phyloP scores from a whole-genome alignment of 2,888 invertebrate genomes.

The Sericinus montela region DNA sequence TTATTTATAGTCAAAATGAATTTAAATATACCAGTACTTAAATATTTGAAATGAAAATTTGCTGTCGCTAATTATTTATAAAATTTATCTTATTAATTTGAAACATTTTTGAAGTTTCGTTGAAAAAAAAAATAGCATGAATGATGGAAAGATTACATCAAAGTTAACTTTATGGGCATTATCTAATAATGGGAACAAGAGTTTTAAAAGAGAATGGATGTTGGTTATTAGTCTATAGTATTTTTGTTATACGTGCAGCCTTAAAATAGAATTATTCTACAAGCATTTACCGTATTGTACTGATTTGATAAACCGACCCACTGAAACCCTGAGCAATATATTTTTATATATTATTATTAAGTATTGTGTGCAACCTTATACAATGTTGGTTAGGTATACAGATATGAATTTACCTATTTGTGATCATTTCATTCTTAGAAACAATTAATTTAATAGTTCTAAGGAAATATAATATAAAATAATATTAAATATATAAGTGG shows the following conservation, averaged over 20 bases:
- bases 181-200: conserved; percentile 42
- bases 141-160: conserved; percentile 6
- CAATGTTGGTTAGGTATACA: conserved; percentile 65
- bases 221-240: conserved; percentile 24
- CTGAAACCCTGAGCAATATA: conserved; percentile 76
- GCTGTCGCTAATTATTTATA: conserved; percentile 20
- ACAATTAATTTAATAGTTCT: conserved; percentile 52
- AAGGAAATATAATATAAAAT: conserved; percentile 36
- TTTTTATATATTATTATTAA: conserved; percentile 73
- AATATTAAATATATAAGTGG: conserved; percentile 28
- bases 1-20: conserved; percentile 29
- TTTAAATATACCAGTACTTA: conserved; percentile 31
- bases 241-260: conserved; percentile 33
- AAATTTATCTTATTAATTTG: conserved; percentile 24
- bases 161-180: conserved; percentile 28
- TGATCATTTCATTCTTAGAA: conserved; percentile 61
- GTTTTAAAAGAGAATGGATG: conserved; percentile 27
- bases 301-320: conserved; percentile 73
- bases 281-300: conserved; percentile 51
- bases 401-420: conserved; percentile 63
- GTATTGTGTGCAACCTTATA: conserved; percentile 66
- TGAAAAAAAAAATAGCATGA: conserved; percentile 24
- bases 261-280: conserved; percentile 37
- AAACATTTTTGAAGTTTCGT: conserved; percentile 20
- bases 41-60: conserved; percentile 39